phyloP scores from a whole-genome alignment of 2,888 invertebrate genomes.

The Amblyjoppa proteus region DNA sequence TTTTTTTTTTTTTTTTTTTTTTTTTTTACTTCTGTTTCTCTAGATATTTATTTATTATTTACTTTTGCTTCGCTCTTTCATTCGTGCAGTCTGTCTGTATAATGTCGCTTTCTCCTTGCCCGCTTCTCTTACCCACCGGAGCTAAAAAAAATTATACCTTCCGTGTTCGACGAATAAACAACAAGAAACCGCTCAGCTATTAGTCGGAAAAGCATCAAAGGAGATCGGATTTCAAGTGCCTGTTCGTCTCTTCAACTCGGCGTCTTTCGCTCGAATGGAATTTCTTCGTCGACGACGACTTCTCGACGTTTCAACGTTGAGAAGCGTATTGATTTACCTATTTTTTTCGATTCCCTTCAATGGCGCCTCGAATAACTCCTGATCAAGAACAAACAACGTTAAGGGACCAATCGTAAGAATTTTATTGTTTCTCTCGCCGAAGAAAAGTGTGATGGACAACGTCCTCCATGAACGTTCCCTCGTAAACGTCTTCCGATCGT shows the following conservation, averaged over 20 bases:
- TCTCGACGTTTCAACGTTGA: neutral
- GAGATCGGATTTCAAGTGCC: neutral
- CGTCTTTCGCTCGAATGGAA: neutral
- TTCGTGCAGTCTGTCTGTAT: neutral
- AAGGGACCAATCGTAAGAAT: too few species aligned
- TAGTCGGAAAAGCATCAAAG: slow-evolving; percentile 8
- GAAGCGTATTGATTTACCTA: neutral
- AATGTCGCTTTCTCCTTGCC: neutral
- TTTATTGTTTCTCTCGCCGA: too few species aligned
- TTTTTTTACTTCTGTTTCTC: neutral
- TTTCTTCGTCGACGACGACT: neutral
- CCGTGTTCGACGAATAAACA: neutral
- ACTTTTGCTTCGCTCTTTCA: slow-evolving; percentile 14
- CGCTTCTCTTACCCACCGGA: neutral
- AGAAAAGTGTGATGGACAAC: too few species aligned
- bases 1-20: neutral
- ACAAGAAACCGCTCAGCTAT: neutral
- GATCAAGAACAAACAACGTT: too few species aligned
- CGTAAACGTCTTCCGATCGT: too few species aligned
- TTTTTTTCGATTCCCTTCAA: neutral
- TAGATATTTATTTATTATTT: slow-evolving; percentile 49
- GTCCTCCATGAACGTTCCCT: too few species aligned
- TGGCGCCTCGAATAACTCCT: too few species aligned
- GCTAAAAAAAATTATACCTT: neutral
- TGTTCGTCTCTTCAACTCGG: slow-evolving; percentile 6